Evolutionary conservation across 2,888 invertebrate species (phyloP).

Genomic region (Drosophila mimetica): DNA sequence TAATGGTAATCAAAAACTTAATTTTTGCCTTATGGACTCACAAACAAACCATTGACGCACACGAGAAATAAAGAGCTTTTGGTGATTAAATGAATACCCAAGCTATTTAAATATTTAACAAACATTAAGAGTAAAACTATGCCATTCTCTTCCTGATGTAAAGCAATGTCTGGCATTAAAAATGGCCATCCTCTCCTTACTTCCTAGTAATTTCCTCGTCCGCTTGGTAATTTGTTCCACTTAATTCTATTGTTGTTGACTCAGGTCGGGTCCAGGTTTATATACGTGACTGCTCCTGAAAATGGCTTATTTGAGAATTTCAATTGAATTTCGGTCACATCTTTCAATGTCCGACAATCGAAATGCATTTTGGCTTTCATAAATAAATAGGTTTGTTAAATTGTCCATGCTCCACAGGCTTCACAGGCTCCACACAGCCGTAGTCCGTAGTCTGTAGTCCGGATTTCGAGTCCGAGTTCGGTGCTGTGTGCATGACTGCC

Average conservation of each 20-base stretch:
- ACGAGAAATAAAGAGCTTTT: background rate
- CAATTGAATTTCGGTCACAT: slow-evolving; percentile 64
- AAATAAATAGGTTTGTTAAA: slow-evolving; percentile 76
- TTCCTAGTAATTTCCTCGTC: background rate
- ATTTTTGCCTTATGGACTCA: background rate
- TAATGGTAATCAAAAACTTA: too few relatives aligned
- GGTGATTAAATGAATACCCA: background rate
- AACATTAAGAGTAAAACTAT: background rate
- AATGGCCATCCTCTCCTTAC: background rate
- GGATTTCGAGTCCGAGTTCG: slow-evolving; percentile 9
- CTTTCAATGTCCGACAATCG: slow-evolving; percentile 49
- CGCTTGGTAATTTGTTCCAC: slow-evolving; percentile 10
- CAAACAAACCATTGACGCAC: background rate
- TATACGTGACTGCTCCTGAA: slow-evolving; percentile 57
- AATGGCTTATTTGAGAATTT: slow-evolving; percentile 60
- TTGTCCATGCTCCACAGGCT: slow-evolving; percentile 57
- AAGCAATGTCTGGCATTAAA: background rate
- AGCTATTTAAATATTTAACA: background rate
- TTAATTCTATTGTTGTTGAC: slow-evolving; percentile 43
- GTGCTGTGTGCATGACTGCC: slow-evolving; percentile 28
- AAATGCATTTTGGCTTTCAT: slow-evolving; percentile 72
- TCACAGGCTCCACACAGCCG: too few relatives aligned
- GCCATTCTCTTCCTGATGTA: background rate
- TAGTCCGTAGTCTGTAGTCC: too few relatives aligned
- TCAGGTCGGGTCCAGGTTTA: slow-evolving; percentile 3